These are phyloP conservation scores for Eremobia ochroleuca DNA, from an alignment of 2,888 invertebrate species.

Conservation along the genomic window DNA sequence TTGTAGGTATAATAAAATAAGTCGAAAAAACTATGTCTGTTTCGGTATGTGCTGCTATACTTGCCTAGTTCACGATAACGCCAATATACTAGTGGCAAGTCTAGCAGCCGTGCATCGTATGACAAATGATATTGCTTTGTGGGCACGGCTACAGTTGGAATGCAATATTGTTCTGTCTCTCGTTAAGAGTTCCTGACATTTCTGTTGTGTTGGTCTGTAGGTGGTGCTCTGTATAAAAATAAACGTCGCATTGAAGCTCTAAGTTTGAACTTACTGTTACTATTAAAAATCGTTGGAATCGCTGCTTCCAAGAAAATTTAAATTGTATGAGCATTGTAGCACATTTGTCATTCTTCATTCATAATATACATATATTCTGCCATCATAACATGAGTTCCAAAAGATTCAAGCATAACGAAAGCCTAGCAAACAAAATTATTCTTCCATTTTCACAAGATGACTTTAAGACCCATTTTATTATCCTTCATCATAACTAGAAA, in stretches of 20 bases:
- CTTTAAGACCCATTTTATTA: slow-evolving; percentile 40
- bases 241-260: slow-evolving; percentile 37
- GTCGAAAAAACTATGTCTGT: background rate
- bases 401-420: slow-evolving; percentile 6
- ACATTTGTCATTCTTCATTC: background rate
- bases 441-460: slow-evolving; percentile 15
- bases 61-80: slow-evolving; percentile 64
- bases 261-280: slow-evolving; percentile 15
- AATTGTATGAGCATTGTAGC: background rate
- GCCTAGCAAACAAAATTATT: slow-evolving; percentile 9
- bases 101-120: slow-evolving; percentile 71
- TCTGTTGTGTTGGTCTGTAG: slow-evolving; percentile 58
- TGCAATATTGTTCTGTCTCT: slow-evolving; percentile 81
- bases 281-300: slow-evolving; percentile 44
- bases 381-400: background rate
- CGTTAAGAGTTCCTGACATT: slow-evolving; percentile 74
- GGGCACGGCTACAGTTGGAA: slow-evolving; percentile 74
- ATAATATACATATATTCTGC: slow-evolving; percentile 8
- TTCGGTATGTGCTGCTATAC: slow-evolving; percentile 41
- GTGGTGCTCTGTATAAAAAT: slow-evolving; percentile 40
- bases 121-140: slow-evolving; percentile 82
- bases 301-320: slow-evolving; percentile 4
- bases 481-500: slow-evolving; percentile 35
- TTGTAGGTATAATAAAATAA: slow-evolving; percentile 25
- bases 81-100: slow-evolving; percentile 63